Evolutionary conservation across 35 echinoderm and acorn worm species (phyloP).

Genomic region (Apostichopus parvimensis): DNA sequence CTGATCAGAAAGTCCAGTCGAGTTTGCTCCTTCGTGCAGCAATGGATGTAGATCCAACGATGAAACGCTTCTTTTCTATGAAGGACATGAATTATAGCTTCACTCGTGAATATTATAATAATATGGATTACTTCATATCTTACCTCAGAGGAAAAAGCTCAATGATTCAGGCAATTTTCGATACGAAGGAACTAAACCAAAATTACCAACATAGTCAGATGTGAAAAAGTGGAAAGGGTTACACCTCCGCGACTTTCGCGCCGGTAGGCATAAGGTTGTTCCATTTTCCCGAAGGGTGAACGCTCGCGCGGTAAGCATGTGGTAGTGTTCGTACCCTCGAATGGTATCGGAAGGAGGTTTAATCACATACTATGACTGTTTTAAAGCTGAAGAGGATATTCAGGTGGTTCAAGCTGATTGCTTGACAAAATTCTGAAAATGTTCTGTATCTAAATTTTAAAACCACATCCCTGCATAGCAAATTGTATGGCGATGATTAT

Average conservation of each 20-base stretch:
- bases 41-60: background rate
- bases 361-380: too few relatives aligned
- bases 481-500: too few relatives aligned
- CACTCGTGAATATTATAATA: slow-evolving; percentile 64
- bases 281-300: slow-evolving; percentile 53
- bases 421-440: too few relatives aligned
- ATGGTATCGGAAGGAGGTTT: slow-evolving; percentile 49
- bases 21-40: too few relatives aligned
- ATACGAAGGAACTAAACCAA: background rate
- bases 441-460: too few relatives aligned
- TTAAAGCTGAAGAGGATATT: too few relatives aligned
- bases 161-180: background rate
- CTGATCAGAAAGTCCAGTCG: too few relatives aligned
- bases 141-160: slow-evolving; percentile 55
- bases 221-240: slow-evolving; percentile 31
- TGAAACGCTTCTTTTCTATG: background rate
- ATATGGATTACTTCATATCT: slow-evolving; percentile 54
- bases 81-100: background rate
- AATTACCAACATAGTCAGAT: slow-evolving; percentile 18
- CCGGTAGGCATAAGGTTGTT: slow-evolving; percentile 52
- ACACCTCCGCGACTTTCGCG: slow-evolving; percentile 62
- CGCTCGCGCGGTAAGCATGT: slow-evolving; percentile 32
- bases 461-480: too few relatives aligned
- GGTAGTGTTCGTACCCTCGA: slow-evolving; percentile 60
- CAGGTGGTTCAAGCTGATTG: too few relatives aligned